Percentiles rank a stretch among this genome's conserved stretches.
Evolutionary conservation across 1,140 invertebrate genomes (phyloP).

Genomic region (Diuraphis noxia): DNA sequence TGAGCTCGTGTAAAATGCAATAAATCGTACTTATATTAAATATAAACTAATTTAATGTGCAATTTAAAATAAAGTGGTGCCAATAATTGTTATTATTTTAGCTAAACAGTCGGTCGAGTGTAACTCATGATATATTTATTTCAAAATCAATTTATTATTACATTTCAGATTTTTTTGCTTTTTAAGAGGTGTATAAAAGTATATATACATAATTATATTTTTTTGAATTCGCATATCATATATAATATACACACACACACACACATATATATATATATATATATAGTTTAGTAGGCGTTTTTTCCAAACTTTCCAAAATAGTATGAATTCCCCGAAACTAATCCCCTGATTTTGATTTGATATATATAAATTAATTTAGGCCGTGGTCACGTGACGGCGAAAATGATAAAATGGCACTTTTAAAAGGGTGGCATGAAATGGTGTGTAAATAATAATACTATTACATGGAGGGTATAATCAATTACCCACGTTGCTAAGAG

Average conservation of each 20-base stretch:
- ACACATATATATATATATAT: not conserved
- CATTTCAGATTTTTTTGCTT: not conserved
- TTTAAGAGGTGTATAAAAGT: constrained; percentile 17
- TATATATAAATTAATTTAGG: not conserved
- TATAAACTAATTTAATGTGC: constrained; percentile 4
- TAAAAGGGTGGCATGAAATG: constrained; percentile 38
- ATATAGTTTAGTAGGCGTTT: not conserved
- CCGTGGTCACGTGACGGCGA: not conserved
- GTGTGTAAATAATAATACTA: constrained; percentile 42
- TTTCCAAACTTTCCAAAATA: not conserved
- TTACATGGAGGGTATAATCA: constrained; percentile 46
- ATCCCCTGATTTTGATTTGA: not conserved
- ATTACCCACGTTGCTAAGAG: constrained; percentile 51
- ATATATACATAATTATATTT: constrained; percentile 2
- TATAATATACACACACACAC: not conserved
- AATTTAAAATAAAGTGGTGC: constrained; percentile 18
- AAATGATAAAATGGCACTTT: constrained; percentile 20
- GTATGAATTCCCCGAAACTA: not conserved
- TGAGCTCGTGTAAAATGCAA: constrained; percentile 52
- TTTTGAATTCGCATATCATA: constrained; percentile 37
- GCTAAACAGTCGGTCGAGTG: not conserved
- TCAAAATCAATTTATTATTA: not conserved
- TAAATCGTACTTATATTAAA: constrained; percentile 34
- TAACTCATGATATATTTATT: not conserved
- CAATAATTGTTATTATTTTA: not conserved